Conservation (phyloP, 2,888 invertebrate genomes). For the Drosophila robusta region DNA sequence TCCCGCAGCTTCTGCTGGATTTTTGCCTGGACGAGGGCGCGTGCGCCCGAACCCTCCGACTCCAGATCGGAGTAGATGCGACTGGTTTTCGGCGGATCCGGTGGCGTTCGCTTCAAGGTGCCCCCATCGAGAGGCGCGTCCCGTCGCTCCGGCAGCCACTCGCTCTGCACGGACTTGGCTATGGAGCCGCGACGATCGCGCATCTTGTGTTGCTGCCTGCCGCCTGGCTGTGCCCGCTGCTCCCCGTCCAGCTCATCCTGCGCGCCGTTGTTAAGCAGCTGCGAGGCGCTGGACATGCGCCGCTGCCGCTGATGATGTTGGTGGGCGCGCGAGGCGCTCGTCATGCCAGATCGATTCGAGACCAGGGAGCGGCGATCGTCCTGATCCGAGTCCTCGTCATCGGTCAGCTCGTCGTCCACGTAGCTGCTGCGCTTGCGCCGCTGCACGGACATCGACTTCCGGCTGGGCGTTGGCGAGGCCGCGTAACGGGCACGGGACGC, state of each 20-base stretch:
- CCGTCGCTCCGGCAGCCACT: conserved; percentile 76
- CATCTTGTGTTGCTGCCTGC: conserved; percentile 60
- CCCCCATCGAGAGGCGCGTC: conserved; percentile 51
- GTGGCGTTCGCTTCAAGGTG: conserved; percentile 54
- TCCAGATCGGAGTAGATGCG: conserved; percentile 84
- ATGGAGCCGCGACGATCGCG: conserved; percentile 77
- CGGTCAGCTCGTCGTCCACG: conserved; percentile 86
- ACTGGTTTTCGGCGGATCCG: conserved; percentile 64
- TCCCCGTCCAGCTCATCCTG: conserved; percentile 75
- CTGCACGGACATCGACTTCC: conserved; percentile 88
- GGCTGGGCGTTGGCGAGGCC: conserved; percentile 89
- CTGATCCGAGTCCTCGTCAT: conserved; percentile 88
- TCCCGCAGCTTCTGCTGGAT: conserved; percentile 84
- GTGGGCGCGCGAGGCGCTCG: conserved; percentile 67
- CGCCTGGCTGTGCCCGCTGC: conserved; percentile 34
- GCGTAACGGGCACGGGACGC: conserved; percentile 88
- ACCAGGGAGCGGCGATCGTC: conserved; percentile 85
- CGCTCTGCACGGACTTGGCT: conserved; percentile 81
- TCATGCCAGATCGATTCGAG: conserved; percentile 83
- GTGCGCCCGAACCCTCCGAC: conserved; percentile 84
- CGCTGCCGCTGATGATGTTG: conserved; percentile 69
- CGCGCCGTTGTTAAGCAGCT: conserved; percentile 63
- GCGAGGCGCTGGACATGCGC: conserved; percentile 82
- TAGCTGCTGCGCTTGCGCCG: conserved; percentile 86
- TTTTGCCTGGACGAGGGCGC: conserved; percentile 84